These are phyloP conservation scores for Intellagama lesueurii DNA, from an alignment of 2,797 vertebrate genomes.

Conservation along the genomic window DNA sequence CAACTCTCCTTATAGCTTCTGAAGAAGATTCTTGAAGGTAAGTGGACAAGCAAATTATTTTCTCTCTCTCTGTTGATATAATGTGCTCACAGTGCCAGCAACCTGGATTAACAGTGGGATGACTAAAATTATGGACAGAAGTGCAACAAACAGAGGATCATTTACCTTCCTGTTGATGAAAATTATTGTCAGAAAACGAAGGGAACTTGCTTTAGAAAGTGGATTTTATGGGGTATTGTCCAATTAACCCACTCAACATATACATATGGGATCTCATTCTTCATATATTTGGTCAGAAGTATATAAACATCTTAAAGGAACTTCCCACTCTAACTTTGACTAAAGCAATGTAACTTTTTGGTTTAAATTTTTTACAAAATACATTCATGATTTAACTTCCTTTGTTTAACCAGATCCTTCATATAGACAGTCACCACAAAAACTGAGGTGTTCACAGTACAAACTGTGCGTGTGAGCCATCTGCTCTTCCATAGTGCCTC, in stretches of 20 bases:
- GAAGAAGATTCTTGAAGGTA: not conserved
- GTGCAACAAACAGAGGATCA: not conserved
- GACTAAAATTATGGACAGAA: not conserved
- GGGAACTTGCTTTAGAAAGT: not conserved
- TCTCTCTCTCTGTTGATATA: not conserved
- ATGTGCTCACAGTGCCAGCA: not conserved
- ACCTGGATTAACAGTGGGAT: not conserved
- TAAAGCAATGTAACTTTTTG: conserved; percentile 6
- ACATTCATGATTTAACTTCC: not conserved
- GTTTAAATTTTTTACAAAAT: not conserved
- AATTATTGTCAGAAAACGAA: not conserved
- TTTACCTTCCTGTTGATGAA: not conserved
- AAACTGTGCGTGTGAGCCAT: not conserved
- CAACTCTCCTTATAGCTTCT: not conserved
- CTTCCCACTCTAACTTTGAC: not conserved
- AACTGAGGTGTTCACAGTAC: not conserved
- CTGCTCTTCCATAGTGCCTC: not conserved
- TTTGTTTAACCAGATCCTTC: not conserved
- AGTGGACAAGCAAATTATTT: not conserved
- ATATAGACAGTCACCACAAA: not conserved
- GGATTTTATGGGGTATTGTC: not conserved
- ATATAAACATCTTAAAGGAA: not conserved
- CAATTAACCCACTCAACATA: not conserved
- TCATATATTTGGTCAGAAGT: not conserved
- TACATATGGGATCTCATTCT: not conserved